A percentile compares a stretch with the other conserved stretches of the same genome.
Evolutionary conservation across 1,140 invertebrate genomes (phyloP).

Genomic region (Micrasema minimum): DNA sequence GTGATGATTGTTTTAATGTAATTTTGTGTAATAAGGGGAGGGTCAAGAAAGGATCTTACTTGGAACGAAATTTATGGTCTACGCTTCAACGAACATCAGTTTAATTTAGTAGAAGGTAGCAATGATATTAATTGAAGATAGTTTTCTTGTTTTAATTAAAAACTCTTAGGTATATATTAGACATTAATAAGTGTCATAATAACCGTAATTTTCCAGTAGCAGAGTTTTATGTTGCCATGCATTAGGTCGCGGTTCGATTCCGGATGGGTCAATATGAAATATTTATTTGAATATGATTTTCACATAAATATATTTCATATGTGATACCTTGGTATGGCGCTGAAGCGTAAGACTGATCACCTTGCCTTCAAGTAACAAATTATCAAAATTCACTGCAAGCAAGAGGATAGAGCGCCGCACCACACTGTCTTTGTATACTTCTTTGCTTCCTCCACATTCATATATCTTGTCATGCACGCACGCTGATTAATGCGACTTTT

Average conservation of each 20-base stretch:
- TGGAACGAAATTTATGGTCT: conserved; percentile 38
- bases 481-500: no score
- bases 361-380: no score
- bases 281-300: no score
- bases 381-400: no score
- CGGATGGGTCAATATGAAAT: no score
- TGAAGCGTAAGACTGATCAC: no score
- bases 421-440: no score
- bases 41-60: conserved; percentile 25
- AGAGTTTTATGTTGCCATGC: not conserved
- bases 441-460: no score
- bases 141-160: not conserved
- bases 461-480: no score
- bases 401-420: no score
- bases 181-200: not conserved
- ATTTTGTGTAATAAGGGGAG: conserved; percentile 10
- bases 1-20: conserved; percentile 18
- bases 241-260: not conserved
- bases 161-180: not conserved
- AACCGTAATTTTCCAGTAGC: not conserved
- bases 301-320: no score
- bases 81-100: conserved; percentile 18
- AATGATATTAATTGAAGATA: not conserved
- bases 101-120: not conserved
- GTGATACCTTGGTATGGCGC: no score